Base-by-base conservation (phyloP, 2,888 invertebrate species). In the Cotesia congregata region DNA sequence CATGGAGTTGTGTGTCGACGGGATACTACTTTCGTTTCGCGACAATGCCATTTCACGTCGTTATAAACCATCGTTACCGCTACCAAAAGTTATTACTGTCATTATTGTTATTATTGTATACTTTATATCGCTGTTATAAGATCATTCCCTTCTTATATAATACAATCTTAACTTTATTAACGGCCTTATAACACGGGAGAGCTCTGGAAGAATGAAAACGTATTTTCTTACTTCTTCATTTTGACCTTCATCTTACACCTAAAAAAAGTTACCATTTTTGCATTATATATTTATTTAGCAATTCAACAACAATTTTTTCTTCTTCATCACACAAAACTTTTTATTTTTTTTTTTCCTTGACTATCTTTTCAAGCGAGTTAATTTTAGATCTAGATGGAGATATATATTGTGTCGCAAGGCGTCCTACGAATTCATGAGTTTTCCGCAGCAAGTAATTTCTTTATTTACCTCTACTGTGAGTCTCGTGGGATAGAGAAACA, bases 51-150 rank as follows among this genome's bases (percentile, higher is more conserved):
- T 86, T 87, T 87, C 85, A 86, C 87, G 86, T 84, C 83, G 87
- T 87, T 87, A 86, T 86, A 86, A 88, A 87, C 83, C 86, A 86
- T 88, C 88, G 86, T 87, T 87, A 88, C 82, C 81, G 78, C 67
- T 72, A 62, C 73, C 77, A 67, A 67, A 69, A 67, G 68, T 50
- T 50, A 50, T 50, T 50, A 50, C 12, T 50, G 12, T 50, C 50
- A 50, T 50, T 50, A 50, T 50, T 12, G 12, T 50, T 50, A 50
- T 50, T 50, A 50, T 50, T 50, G 12, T 50, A 84, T 83, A 82
- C 85, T 85, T 87, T 85, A 87, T 86, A 86, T 84, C 84, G 83
- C 83, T 83, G 83, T 86, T 84, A 84, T 75, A 83, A 76, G 83
- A 83, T 85, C 82, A 86, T 85, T 86, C 84, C 82, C 84, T 79